Percentiles rank a stretch among this genome's conserved stretches.
Evolutionary conservation across 2,888 invertebrate species (phyloP).

Genomic region (Drosophila kanekoi): DNA sequence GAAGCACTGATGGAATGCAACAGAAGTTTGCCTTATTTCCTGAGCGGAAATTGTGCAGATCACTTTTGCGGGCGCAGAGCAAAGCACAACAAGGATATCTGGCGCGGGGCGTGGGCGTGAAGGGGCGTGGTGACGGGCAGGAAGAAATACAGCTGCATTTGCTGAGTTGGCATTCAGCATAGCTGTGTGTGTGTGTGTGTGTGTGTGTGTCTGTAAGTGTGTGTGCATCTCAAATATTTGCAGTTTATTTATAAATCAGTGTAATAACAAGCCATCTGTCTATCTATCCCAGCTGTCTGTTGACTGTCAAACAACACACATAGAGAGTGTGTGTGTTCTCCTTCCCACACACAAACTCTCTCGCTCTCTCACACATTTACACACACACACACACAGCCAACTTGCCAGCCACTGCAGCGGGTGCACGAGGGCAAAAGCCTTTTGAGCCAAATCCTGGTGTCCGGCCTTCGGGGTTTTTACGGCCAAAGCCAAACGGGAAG

Average conservation of each 20-base stretch:
- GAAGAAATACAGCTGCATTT: slow-evolving; percentile 15
- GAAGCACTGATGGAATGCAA: slow-evolving; percentile 5
- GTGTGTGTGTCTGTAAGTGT: slow-evolving; percentile 22
- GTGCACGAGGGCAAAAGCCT: slow-evolving; percentile 20
- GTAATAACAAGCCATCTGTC: slow-evolving; percentile 78
- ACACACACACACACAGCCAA: neutral
- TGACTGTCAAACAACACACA: slow-evolving; percentile 54
- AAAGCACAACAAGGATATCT: neutral
- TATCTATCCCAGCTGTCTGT: slow-evolving; percentile 54
- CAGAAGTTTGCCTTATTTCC: slow-evolving; percentile 50
- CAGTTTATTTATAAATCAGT: slow-evolving; percentile 80
- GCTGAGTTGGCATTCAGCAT: slow-evolving; percentile 26
- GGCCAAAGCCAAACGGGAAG: slow-evolving; percentile 40
- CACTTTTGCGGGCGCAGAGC: slow-evolving; percentile 32
- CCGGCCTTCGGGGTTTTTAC: slow-evolving; percentile 43
- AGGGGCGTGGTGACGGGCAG: neutral
- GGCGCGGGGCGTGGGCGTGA: neutral
- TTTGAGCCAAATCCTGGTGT: slow-evolving; percentile 48
- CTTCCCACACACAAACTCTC: neutral
- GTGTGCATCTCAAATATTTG: slow-evolving; percentile 70
- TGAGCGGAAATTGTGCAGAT: slow-evolving; percentile 61
- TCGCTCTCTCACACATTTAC: neutral
- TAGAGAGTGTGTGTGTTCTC: too few species aligned
- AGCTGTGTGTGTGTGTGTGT: slow-evolving; percentile 1
- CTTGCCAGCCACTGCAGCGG: slow-evolving; percentile 17